phyloP scores from a whole-genome alignment of 2,888 invertebrate genomes.

The Phytoseiulus persimilis region DNA sequence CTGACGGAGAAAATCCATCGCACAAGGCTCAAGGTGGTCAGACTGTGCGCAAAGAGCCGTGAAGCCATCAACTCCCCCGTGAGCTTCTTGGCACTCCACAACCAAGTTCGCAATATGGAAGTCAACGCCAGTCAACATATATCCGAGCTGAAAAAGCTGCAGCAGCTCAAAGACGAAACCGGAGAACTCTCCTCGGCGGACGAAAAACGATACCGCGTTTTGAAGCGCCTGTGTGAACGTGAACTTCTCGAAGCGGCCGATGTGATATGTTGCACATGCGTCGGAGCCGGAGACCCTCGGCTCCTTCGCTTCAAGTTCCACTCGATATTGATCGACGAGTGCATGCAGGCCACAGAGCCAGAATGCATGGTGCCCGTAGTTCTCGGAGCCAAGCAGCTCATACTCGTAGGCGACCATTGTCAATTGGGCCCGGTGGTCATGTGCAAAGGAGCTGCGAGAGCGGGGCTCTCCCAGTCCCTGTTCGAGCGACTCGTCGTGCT shows the following conservation, averaged over 20 bases:
- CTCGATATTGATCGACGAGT: conserved; percentile 92
- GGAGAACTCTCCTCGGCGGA: conserved; percentile 92
- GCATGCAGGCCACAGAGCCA: conserved; percentile 92
- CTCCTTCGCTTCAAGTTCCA: conserved; percentile 87
- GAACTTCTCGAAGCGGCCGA: conserved; percentile 88
- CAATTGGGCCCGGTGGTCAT: conserved; percentile 97
- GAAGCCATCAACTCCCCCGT: conserved; percentile 97
- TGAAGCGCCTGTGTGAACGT: conserved; percentile 82
- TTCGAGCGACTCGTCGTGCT: conserved; percentile 94
- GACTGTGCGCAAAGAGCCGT: conserved; percentile 92
- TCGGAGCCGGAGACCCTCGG: conserved; percentile 92
- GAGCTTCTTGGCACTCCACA: conserved; percentile 88
- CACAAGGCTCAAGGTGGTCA: conserved; percentile 82
- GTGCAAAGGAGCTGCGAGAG: conserved; percentile 96
- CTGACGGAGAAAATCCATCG: conserved; percentile 96
- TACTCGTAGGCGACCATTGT: conserved; percentile 97
- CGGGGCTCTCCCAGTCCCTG: conserved; percentile 90
- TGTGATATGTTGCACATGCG: conserved; percentile 97
- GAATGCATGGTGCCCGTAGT: conserved; percentile 99
- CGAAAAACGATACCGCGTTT: conserved; percentile 79
- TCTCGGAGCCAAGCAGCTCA: conserved; percentile 88
- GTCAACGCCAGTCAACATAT: conserved; percentile 58
- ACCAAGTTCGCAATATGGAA: conserved; percentile 90
- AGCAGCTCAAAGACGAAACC: conserved; percentile 93
- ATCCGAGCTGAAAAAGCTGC: conserved; percentile 84